Evolutionary conservation across 2,797 vertebrate species (phyloP), one percentile per base, ranked within the genome.

Genomic region (Parauchenoglanis punctatus): DNA sequence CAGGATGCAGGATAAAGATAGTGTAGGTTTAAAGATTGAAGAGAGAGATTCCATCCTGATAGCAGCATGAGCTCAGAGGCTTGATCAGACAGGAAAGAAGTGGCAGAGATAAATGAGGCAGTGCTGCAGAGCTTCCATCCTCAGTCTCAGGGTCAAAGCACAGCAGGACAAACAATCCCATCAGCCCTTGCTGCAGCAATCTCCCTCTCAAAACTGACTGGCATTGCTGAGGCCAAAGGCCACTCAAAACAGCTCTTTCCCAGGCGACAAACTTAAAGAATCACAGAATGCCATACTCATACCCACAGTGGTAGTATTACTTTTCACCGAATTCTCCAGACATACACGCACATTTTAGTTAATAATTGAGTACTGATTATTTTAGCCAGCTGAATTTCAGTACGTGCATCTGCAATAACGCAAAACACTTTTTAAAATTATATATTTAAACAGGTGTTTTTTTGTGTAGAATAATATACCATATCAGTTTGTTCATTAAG

Each of bases 41-140:
- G 85, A 88, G 81, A 78, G 86, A 90, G 89, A 86, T 86, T 89
- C 76, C 70, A 87, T 85, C 81, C 88, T 88, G 88, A 90, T 87
- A 88, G 89, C 85, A 58, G 28, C 7, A 78, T 86, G 87, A 87
- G 89, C 88, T 90, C 73, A 18, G 78, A 76, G 83, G 61, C 87
- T 84, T 86, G 84, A 80, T 77, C 40, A 44, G 77, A 77, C 82
- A 84, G 88, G 54, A 59, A 81, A 72, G 63, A 81, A 85, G 67
- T 91, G 91, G 88, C 89, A 91, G 88, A 91, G 90, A 92, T 90
- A 87, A 89, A 92, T 92, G 88, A 85, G 86, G 90, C 85, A 72
- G 77, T 88, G 81, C 87, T 85, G 84, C 89, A 73, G 80, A 85
- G 85, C 86, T 86, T 68, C 84, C 80, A 77, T 90, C 75, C 89